These are phyloP conservation scores for Macrobrachium nipponense DNA, from an alignment of 1,140 invertebrate genomes.

Conservation along the genomic window DNA sequence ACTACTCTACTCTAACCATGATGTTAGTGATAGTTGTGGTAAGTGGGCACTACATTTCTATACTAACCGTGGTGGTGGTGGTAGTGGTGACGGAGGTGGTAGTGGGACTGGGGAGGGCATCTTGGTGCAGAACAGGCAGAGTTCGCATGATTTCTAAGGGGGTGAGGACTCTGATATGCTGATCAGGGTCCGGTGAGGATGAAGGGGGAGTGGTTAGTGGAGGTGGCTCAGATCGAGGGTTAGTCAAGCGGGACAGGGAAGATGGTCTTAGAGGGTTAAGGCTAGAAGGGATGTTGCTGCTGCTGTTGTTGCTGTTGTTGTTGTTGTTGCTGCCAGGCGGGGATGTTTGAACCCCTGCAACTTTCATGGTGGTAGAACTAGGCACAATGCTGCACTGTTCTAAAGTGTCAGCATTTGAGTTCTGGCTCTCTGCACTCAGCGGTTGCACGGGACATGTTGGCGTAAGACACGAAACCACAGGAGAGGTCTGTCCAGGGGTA, in stretches of 20 bases:
- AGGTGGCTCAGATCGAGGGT: conserved; percentile 46
- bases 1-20: conserved; percentile 39
- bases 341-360: conserved; percentile 57
- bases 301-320: too few relatives aligned
- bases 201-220: conserved; percentile 37
- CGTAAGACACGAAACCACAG: conserved; percentile 32
- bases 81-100: conserved; percentile 56
- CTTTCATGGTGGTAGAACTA: conserved; percentile 54
- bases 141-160: conserved; percentile 64
- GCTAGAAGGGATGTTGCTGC: conserved; percentile 32
- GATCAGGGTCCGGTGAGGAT: conserved; percentile 60
- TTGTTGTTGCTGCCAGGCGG: conserved; percentile 33
- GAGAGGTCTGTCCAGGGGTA: conserved; percentile 42
- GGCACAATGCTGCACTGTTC: conserved; percentile 29
- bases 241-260: conserved; percentile 41
- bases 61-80: conserved; percentile 61
- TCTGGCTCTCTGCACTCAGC: conserved; percentile 39
- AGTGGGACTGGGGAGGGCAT: conserved; percentile 59
- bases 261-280: conserved; percentile 27
- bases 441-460: conserved; percentile 34
- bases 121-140: conserved; percentile 63
- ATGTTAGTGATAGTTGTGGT: conserved; percentile 42
- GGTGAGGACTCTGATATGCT: conserved; percentile 64
- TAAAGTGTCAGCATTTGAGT: conserved; percentile 24
- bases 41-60: conserved; percentile 51